phyloP scores from a whole-genome alignment of 2,797 vertebrate species.

The Melanotaenia maccullochi region DNA sequence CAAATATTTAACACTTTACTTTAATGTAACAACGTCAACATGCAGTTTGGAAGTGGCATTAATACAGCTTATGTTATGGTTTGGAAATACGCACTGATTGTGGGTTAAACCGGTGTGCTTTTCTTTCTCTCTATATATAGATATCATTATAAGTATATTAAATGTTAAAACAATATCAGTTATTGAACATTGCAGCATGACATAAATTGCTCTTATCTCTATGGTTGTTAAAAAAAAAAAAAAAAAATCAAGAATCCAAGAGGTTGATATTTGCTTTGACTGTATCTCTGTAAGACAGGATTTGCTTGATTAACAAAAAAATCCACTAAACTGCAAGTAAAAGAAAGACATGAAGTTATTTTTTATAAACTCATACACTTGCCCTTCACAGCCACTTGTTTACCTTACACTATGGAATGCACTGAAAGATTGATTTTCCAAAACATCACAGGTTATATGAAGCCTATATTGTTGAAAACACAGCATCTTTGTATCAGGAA shows the following conservation, averaged over 20 bases:
- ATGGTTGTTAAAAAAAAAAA: slow-evolving; percentile 37
- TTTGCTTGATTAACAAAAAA: slow-evolving; percentile 70
- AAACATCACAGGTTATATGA: slow-evolving; percentile 42
- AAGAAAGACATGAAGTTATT: slow-evolving; percentile 84
- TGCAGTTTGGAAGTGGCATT: slow-evolving; percentile 47
- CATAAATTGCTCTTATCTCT: slow-evolving; percentile 52
- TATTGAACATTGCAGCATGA: slow-evolving; percentile 69
- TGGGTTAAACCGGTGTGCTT: slow-evolving; percentile 53
- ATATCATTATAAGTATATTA: slow-evolving; percentile 58
- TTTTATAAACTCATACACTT: slow-evolving; percentile 88
- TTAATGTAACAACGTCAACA: slow-evolving; percentile 45
- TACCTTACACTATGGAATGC: slow-evolving; percentile 67
- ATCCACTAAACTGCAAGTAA: slow-evolving; percentile 84
- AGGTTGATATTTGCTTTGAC: slow-evolving; percentile 87
- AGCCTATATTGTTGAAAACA: slow-evolving; percentile 38
- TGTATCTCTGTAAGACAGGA: slow-evolving; percentile 81
- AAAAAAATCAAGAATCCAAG: slow-evolving; percentile 43
- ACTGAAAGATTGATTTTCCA: slow-evolving; percentile 43
- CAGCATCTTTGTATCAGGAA: slow-evolving; percentile 30
- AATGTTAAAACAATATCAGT: slow-evolving; percentile 48
- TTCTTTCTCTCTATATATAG: slow-evolving; percentile 16
- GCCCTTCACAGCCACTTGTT: slow-evolving; percentile 87
- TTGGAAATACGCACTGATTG: slow-evolving; percentile 50
- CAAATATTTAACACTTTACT: slow-evolving; percentile 16
- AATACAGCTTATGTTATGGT: slow-evolving; percentile 52